Base-by-base conservation (phyloP, 2,888 invertebrate species). In the Diarsia brunnea region DNA sequence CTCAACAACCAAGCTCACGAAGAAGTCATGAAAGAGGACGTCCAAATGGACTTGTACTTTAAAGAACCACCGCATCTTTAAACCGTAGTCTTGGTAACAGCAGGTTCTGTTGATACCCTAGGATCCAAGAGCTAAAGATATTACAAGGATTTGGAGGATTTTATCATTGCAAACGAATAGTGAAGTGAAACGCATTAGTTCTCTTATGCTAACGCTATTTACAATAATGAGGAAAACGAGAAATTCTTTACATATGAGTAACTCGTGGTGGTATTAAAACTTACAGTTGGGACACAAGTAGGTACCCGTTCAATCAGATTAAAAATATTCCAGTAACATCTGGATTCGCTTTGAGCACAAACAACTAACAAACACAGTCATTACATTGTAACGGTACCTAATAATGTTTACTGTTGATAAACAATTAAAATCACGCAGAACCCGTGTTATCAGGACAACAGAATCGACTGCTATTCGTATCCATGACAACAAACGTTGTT, bases 401-500 rank as follows among this genome's bases (percentile, higher is more conserved):
- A 47, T 73, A 76, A 64, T 79, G 78, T 76, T 76, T 51, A 70
- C 79, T 76, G 75, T 82, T 79, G 78, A 85, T 85, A 75, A 82
- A 82, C 84, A 78, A 75, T 74, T 65, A 81, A 79, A 73, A 79
- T 38, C 47, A 51, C 65, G 16, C 84, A 75, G 67, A 49, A 24
- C 53, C 31, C 65, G 76, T 49, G 74, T 61, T 81, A 86, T 63
- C 81, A 69, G 69, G 73, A 82, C 81, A 78, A 81, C 78, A 76
- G 73, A 60, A 78, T 76, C 67, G 78, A 64, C 70, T 71, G 69
- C 88, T 51, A 79, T 16, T 60, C 10, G 76, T 90, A 89, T 87
- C 90, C 91, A 92, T 91, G 89, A 90, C 92, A 89, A 92, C 89
- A 77, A 75, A 73, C 77, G 74, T 81, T 90, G 89, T 89, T 92